Conservation (phyloP, 92 coral and sea anemone species). For the Actinostola sp. region DNA sequence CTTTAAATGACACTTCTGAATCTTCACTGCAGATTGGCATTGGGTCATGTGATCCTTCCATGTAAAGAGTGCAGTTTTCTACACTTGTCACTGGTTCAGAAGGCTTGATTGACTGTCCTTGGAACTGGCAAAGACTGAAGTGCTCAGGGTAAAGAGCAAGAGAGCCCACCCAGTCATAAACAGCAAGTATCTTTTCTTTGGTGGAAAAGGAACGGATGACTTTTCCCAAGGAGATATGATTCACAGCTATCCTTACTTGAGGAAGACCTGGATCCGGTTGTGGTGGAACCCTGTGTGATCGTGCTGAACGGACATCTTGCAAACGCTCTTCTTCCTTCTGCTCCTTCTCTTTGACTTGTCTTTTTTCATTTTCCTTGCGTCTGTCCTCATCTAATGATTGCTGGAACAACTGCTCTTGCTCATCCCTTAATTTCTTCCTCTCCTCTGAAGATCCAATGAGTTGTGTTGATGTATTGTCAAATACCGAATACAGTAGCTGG, state of each 20-base stretch:
- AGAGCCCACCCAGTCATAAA: conserved; percentile 62
- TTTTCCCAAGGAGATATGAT: conserved; percentile 49
- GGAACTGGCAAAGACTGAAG: conserved; percentile 32
- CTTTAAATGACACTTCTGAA: conserved; percentile 25
- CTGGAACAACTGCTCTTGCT: conserved; percentile 19
- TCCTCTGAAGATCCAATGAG: conserved; percentile 37
- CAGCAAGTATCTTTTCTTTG: conserved; percentile 45
- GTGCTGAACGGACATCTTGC: conserved; percentile 26
- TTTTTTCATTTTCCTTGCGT: neutral
- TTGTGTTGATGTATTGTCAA: conserved; percentile 14
- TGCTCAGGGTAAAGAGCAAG: conserved; percentile 33
- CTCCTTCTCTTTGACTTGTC: neutral
- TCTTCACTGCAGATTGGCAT: conserved; percentile 30
- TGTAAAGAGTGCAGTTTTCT: conserved; percentile 35
- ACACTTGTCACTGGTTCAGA: conserved; percentile 20
- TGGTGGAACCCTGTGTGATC: conserved; percentile 34
- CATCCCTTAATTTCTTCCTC: conserved; percentile 12
- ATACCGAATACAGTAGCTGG: neutral
- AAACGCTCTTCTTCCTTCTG: conserved; percentile 23
- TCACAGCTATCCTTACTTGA: conserved; percentile 45
- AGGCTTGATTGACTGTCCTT: conserved; percentile 28
- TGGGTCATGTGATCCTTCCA: conserved; percentile 26
- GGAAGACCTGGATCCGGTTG: conserved; percentile 33
- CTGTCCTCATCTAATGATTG: conserved; percentile 23
- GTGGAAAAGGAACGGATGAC: conserved; percentile 37